Conservation (phyloP, 1,140 invertebrate species). For the Bemisia tabaci region DNA sequence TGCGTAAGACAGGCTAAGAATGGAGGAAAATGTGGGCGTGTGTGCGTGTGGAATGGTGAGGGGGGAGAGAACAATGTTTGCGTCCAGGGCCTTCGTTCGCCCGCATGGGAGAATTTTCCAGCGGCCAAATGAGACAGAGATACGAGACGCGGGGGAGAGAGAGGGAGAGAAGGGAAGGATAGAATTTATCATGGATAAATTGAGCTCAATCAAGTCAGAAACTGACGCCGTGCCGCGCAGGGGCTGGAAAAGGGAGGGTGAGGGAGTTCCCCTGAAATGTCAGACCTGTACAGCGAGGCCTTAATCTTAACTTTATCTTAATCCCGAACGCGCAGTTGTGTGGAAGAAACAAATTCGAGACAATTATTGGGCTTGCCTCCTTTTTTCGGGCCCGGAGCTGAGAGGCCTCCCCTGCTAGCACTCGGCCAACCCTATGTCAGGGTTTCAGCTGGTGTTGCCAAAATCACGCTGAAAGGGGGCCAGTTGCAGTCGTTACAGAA, state of each 20-base stretch:
- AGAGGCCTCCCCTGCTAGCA: too few species aligned
- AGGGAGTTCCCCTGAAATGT: too few species aligned
- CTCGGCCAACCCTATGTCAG: too few species aligned
- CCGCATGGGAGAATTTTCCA: neutral
- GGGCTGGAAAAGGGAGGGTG: neutral
- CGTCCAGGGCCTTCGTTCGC: neutral
- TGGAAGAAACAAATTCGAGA: neutral
- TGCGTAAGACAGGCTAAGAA: neutral
- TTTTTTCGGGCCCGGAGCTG: neutral
- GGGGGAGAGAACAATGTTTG: neutral
- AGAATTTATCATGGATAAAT: neutral
- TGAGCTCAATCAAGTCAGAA: neutral
- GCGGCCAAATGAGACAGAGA: too few species aligned
- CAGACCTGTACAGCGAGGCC: neutral
- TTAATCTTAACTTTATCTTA: neutral
- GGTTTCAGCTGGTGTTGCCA: too few species aligned
- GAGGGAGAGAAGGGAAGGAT: neutral
- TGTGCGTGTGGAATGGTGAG: neutral
- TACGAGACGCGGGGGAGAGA: neutral
- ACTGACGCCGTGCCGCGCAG: neutral
- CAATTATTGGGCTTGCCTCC: neutral
- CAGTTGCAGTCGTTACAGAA: too few species aligned
- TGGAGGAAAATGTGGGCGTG: too few species aligned
- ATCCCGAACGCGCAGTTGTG: neutral
- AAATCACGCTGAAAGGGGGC: too few species aligned